Evolutionary conservation across 2,888 invertebrate species (phyloP), one percentile per base, ranked within the genome.

Genomic region (Catocala nupta): DNA sequence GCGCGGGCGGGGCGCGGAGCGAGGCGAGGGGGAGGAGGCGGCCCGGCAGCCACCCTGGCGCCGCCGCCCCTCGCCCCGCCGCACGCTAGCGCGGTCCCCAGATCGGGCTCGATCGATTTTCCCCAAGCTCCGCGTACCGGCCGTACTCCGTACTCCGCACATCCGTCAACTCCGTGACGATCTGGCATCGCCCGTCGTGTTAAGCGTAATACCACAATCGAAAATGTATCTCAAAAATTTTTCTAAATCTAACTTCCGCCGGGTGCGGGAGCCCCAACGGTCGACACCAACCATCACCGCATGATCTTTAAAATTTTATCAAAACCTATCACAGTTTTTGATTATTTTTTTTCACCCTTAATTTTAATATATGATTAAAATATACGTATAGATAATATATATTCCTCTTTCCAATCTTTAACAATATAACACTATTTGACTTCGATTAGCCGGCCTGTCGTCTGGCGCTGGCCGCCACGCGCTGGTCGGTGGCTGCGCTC

Each of bases 251-350:
- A 90, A 84, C 81, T 76, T 78, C 67, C 67, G 70, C 59, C 78
- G 72, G 80, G 75, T 7, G 70, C 72, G 61, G 47, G 52, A 10
- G 57, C n/a, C 47, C 42, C 65, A 64, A 67, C 75, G 77, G 80
- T 78, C 77, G 76, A 78, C 82, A 73, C 79, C 70, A 69, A 62
- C 69, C 60, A 71, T 63, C 75, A 65, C 67, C 65, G 75, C 73
- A 71, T 85, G 81, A 88, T 88, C 87, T 90, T 92, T 92, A 93
- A 93, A 93, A 91, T 91, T 93, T 91, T 94, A 93, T 93, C 93
- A 94, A 94, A 94, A 94, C 94, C 93, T 94, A 94, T 94, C 94
- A 94, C 94, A 93, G 94, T 94, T 93, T 93, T 91, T 92, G 94
- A 94, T 92, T 94, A 94, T 92, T 94, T 92, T 77, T 75, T 73